Base-by-base conservation (phyloP, 2,797 vertebrate genomes). In the Microctenopoma lineatum region DNA sequence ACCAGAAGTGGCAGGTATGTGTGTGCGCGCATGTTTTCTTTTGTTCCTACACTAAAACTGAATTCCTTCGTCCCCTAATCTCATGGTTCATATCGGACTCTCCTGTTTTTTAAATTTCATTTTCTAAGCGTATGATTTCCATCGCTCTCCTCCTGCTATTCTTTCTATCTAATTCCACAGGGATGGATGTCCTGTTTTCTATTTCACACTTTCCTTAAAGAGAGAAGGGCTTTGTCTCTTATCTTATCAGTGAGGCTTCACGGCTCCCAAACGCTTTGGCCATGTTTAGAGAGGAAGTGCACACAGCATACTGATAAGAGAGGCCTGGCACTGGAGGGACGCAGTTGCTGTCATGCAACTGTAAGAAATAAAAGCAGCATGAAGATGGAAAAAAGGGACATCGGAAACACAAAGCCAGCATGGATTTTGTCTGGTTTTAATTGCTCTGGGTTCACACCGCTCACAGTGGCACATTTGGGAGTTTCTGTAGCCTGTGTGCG, bases 241-340 rank as follows among this genome's bases (percentile, higher is more conserved):
- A 90, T 90, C 89, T 89, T 85, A 92, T 92, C 89, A 58, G 78
- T 2, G 60, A 75, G 75, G 86, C 84, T 80, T 79, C 69, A 70
- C 74, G 66, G 81, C 59, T 88, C 86, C 90, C 88, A 89, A 90
- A 89, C 87, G 87, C 88, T 83, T 80, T 77, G 80, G 66, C 58
- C 78, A 71, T 86, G 84, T 87, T 88, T 84, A 36, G 85, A 81
- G 81, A 78, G 87, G 84, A 86, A 80, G 74, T 81, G 87, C 84
- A 75, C 82, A 16, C 77, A 12, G 81, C 79, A 89, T 87, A 77
- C 83, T 86, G 89, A 89, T 89, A 77, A 82, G 81, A 76, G 38
- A 27, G 74, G 73, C 78, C 80, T 2, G 62, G 59, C 69, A 7
- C 80, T 63, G 75, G 64, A 34, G 73, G 72, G 80, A 72, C 65